phyloP scores from a whole-genome alignment of 2,888 invertebrate species.

The Zygaena filipendulae region DNA sequence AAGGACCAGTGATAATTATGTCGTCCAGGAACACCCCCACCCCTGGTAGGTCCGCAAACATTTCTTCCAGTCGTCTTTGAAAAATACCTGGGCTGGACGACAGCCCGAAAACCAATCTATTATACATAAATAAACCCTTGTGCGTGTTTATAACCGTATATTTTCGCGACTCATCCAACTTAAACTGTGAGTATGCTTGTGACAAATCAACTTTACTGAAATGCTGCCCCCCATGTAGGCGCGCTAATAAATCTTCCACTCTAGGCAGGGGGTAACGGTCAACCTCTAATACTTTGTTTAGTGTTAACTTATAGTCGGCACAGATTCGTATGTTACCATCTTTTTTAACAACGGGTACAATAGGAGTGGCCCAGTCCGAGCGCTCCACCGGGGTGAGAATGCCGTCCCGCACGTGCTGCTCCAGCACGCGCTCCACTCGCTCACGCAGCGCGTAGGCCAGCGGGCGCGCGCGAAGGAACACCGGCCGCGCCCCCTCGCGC shows the following conservation, averaged over 20 bases:
- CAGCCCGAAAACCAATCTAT: slow-evolving; percentile 8
- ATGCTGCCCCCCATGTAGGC: slow-evolving; percentile 10
- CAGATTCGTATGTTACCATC: slow-evolving; percentile 21
- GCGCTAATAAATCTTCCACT: slow-evolving; percentile 16
- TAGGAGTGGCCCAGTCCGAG: slow-evolving; percentile 21
- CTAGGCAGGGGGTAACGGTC: slow-evolving; percentile 19
- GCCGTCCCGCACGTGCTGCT: slow-evolving; percentile 14
- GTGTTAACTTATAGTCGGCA: slow-evolving; percentile 19
- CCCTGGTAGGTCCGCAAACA: background rate
- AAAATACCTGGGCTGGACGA: slow-evolving; percentile 15
- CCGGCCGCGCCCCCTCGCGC: slow-evolving; percentile 10
- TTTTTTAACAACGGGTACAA: slow-evolving; percentile 19
- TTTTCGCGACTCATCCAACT: background rate
- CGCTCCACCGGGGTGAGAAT: slow-evolving; percentile 17
- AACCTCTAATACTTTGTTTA: slow-evolving; percentile 20
- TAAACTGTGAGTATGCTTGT: background rate
- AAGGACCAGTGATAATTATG: slow-evolving; percentile 6
- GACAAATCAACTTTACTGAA: slow-evolving; percentile 1
- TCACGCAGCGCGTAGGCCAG: background rate
- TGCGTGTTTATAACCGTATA: background rate
- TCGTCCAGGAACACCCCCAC: slow-evolving; percentile 9
- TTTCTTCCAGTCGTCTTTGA: background rate
- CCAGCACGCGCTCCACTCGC: slow-evolving; percentile 8
- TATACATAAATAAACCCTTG: slow-evolving; percentile 1
- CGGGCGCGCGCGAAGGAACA: slow-evolving; percentile 3